Percentiles rank a stretch among this genome's conserved stretches.
Conservation (phyloP, 1,140 invertebrate species). For the Acromyrmex echinatior region DNA sequence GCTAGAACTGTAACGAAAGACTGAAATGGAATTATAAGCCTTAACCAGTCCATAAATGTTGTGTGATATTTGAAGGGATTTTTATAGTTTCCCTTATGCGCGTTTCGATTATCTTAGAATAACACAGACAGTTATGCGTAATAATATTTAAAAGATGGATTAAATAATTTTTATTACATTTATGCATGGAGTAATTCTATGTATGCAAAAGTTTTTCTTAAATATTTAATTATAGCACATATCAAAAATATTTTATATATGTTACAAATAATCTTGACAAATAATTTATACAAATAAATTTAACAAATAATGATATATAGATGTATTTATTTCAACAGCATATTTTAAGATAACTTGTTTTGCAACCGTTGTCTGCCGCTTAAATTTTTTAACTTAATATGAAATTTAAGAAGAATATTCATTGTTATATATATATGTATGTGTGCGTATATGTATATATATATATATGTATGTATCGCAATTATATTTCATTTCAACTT, state of each 20-base stretch:
- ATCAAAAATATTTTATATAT: background rate
- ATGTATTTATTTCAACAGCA: background rate
- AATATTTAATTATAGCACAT: background rate
- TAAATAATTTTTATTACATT: conserved; percentile 15
- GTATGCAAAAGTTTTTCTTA: conserved; percentile 6
- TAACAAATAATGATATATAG: background rate
- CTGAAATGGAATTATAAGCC: conserved; percentile 57
- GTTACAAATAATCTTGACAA: background rate
- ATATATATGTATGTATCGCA: background rate
- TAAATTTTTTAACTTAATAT: conserved; percentile 8
- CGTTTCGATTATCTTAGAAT: conserved; percentile 65
- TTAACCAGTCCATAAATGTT: conserved; percentile 53
- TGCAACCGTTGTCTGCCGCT: background rate
- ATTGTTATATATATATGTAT: background rate
- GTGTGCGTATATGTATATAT: too few species aligned
- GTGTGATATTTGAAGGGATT: conserved; percentile 71
- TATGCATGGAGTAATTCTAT: background rate
- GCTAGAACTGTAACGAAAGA: conserved; percentile 60
- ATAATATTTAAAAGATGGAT: conserved; percentile 15
- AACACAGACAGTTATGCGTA: conserved; percentile 57
- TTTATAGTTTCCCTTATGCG: conserved; percentile 64
- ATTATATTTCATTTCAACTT: conserved; percentile 39
- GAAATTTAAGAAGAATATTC: background rate
- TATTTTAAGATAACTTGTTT: conserved; percentile 14
- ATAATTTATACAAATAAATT: conserved; percentile 23